Evolutionary conservation across 2,113 vertebrate species (phyloP).

Genomic region (Fulmarus glacialis): DNA sequence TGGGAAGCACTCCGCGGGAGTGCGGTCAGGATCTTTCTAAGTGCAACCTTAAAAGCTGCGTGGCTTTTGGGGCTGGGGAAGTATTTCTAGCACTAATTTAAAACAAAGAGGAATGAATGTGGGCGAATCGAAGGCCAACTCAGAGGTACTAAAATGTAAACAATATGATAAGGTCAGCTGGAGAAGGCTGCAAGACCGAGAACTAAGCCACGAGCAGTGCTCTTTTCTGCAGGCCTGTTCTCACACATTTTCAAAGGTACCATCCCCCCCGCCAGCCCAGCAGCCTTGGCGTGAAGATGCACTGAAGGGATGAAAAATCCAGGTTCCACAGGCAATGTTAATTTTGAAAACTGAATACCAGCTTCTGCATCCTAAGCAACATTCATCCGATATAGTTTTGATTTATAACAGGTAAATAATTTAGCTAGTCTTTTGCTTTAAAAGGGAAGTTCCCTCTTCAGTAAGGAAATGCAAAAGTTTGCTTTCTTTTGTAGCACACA

Average conservation of each 20-base stretch:
- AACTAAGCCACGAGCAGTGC: neutral
- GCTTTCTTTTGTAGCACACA: neutral
- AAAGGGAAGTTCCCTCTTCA: neutral
- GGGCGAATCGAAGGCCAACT: neutral
- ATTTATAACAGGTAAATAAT: neutral
- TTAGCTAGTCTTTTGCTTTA: neutral
- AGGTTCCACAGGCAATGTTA: neutral
- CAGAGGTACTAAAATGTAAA: neutral
- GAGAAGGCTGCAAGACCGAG: neutral
- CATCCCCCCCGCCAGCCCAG: neutral
- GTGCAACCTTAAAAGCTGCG: neutral
- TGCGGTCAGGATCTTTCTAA: neutral
- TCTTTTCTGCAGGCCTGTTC: neutral
- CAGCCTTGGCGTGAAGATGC: neutral
- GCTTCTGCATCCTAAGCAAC: neutral
- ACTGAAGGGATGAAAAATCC: neutral
- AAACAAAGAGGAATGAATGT: neutral
- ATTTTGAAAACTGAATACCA: neutral
- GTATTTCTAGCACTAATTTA: neutral
- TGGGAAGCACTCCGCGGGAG: accelerated
- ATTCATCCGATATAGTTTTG: neutral
- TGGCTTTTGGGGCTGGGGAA: neutral
- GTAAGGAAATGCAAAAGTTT: neutral
- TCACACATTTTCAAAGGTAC: neutral
- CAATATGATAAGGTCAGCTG: neutral